Evolutionary conservation across 1,140 invertebrate species (phyloP).

Genomic region (Drosophila mauritiana): DNA sequence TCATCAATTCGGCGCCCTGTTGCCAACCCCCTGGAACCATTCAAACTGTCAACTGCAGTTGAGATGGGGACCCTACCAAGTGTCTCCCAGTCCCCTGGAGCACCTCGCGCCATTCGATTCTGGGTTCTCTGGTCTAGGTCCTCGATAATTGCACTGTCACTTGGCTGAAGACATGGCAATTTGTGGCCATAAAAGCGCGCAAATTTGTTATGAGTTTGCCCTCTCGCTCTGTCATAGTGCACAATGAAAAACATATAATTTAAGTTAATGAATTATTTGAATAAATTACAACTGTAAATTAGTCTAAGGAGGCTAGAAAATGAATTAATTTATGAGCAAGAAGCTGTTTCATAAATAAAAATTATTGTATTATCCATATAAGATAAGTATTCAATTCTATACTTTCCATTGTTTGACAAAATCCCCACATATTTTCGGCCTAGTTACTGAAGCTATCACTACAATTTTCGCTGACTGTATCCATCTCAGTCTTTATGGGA

Average conservation of each 20-base stretch:
- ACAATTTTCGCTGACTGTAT: conserved; percentile 21
- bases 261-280: neutral
- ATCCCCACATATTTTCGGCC: too few relatives aligned
- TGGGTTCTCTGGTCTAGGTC: conserved; percentile 35
- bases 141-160: conserved; percentile 81
- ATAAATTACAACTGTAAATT: neutral
- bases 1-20: conserved; percentile 68
- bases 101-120: conserved; percentile 2
- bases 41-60: conserved; percentile 76
- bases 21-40: conserved; percentile 30
- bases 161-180: conserved; percentile 82
- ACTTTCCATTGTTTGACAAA: too few relatives aligned
- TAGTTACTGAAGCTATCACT: neutral
- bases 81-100: conserved; percentile 12
- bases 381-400: too few relatives aligned
- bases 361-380: too few relatives aligned
- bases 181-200: conserved; percentile 81
- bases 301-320: too few relatives aligned
- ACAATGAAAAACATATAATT: neutral
- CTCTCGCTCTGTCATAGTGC: conserved; percentile 15
- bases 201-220: conserved; percentile 76
- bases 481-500: conserved; percentile 31
- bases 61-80: conserved; percentile 36
- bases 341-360: too few relatives aligned
- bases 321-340: too few relatives aligned